Evolutionary conservation across 2,113 vertebrate species (phyloP).

Genomic region (Anhinga rufa): DNA sequence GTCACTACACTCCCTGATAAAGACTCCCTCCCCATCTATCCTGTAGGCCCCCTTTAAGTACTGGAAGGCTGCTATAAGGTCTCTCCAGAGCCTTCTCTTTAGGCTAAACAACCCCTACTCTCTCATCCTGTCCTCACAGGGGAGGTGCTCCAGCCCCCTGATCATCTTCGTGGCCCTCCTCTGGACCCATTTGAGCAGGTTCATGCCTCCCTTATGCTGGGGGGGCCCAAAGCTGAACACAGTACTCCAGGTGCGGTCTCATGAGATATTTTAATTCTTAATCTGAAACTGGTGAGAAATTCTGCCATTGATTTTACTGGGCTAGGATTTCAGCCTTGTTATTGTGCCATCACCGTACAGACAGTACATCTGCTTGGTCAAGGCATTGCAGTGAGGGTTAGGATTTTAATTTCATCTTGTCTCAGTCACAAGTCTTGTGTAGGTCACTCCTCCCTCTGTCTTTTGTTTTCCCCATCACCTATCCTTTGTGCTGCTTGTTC

Average conservation of each 20-base stretch:
- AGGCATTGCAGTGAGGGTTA: background rate
- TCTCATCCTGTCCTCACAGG: background rate
- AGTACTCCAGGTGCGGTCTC: background rate
- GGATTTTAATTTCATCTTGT: background rate
- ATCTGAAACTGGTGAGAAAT: background rate
- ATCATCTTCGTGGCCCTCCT: background rate
- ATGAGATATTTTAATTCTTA: background rate
- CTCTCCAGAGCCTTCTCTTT: background rate
- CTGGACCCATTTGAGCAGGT: rapidly evolving
- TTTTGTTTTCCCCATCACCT: background rate
- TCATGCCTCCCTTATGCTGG: background rate
- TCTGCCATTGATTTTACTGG: background rate
- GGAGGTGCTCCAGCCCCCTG: background rate
- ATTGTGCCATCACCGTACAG: background rate
- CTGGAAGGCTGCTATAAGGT: background rate
- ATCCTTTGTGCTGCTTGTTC: background rate
- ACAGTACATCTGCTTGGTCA: background rate
- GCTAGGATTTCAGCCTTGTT: background rate
- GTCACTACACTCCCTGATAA: background rate
- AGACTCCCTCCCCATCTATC: background rate
- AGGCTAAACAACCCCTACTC: background rate
- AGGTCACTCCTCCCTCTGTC: background rate
- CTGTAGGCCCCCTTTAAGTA: background rate
- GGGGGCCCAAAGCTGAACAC: rapidly evolving
- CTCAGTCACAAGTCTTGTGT: background rate